Base-by-base conservation (phyloP, 2,888 invertebrate species). In the Nezara viridula region DNA sequence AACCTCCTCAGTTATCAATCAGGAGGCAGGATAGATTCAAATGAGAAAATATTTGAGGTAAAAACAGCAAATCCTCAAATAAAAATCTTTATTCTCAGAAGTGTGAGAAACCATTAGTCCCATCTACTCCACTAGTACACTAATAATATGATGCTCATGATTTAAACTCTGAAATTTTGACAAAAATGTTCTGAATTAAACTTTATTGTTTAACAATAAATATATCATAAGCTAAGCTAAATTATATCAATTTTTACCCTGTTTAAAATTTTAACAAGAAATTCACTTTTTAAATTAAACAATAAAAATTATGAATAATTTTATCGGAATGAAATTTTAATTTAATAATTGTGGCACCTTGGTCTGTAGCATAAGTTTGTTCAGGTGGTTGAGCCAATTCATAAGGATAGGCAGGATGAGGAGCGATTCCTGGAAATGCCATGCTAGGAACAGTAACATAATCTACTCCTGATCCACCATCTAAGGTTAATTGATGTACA, bases 401-500 rank as follows among this genome's bases (percentile, higher is more conserved):
- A 90, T 89, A 91, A 73, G 91, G 90, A 66, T 90, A 91, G 12
- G 90, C 87, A 21, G 90, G 90, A 73, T 90, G 88, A 77, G 90
- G 90, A 47, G 91, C 89, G 27, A 90, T 89, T 40, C 91, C 90
- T 9, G 91, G 88, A 88, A 91, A 91, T 24, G 90, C 89, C 85
- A 91, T 91, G 88, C 66, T 94, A 92, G 91, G 91, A 77, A 91
- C 91, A 47, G 91, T 90, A 49, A 91, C 91, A 92, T 94, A 94
- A 91, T 94, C 94, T 88, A 94, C 93, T 89, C 93, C 93, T 91
- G 93, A 94, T 92, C 92, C 91, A 92, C 92, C 91, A 92, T 92
- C 91, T 92, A 90, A 86, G 32, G 89, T 90, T 66, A 90, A 85
- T 77, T 90, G 90, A 77, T 90, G 90, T 49, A 90, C 89, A 86